Base-by-base conservation (phyloP, 2,797 vertebrate species). In the Mormyrus hasselquistii region DNA sequence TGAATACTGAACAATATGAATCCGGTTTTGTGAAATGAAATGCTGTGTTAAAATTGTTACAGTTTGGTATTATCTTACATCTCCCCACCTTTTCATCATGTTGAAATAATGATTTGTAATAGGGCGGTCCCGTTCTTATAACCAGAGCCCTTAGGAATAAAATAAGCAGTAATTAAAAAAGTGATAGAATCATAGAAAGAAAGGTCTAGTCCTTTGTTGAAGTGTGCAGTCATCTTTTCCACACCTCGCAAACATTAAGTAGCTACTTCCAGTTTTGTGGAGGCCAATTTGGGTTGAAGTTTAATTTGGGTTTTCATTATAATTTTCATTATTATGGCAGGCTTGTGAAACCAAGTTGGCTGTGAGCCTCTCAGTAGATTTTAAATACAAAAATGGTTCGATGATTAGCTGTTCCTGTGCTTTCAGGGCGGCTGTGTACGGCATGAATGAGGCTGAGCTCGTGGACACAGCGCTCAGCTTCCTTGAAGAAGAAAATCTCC, bases 381-480 rank as follows among this genome's bases (percentile, higher is more conserved):
- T 29, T 85, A 83, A 47, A 49, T 25, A 10, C n/a, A 16, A 19
- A 62, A 44, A 59, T 59, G 16, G 29, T 2, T 57, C 69, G 10
- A 19, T 53, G 16, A 16, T 14, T 57, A 52, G 44, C 12, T 79
- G 19, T 62, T 9, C 12, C 29, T 65, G 73, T 65, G 82, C 12
- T 7, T 88, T 34, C 82, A 90, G 89, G 12, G 47, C 29, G 12
- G 47, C 82, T 44, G 59, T 90, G 49, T 90, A 90, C 41, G 88
- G 62, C 82, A 90, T 90, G 89, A 88, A 90, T 10, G 89, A 90
- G 82, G 87, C 89, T 5, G 89, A 90, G 59, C 62, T 90, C 0
- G 89, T 88, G 87, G 87, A 88, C 19, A 55, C 87, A 4, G 89
- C 82, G 10, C 2, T 90, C n/a, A 41, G 47, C 9, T 22, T 86